These are phyloP conservation scores for Bostrychus sinensis DNA, from an alignment of 2,113 vertebrate genomes.

Conservation along the genomic window DNA sequence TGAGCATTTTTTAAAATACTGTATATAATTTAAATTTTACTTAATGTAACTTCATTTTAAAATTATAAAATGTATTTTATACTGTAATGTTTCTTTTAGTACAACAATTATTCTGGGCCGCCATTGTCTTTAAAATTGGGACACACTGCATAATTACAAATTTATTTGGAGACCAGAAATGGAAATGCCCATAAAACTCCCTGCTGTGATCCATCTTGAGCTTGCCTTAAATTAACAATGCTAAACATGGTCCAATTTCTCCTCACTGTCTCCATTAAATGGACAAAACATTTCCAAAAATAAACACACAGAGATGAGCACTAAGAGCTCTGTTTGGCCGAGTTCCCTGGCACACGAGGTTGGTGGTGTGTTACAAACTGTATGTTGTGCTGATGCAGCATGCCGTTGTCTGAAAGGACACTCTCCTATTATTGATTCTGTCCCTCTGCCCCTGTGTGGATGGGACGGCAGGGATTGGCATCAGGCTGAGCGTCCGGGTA, in stretches of 20 bases:
- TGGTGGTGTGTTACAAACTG: constrained; percentile 13
- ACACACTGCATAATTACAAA: too few relatives aligned
- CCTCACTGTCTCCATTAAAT: not conserved
- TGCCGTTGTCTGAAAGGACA: constrained; percentile 45
- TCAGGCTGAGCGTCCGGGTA: constrained; percentile 67
- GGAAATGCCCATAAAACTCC: too few relatives aligned
- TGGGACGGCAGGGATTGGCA: constrained; percentile 64
- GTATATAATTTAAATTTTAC: too few relatives aligned
- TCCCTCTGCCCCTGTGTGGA: constrained; percentile 51
- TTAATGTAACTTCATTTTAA: too few relatives aligned
- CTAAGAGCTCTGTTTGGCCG: not conserved
- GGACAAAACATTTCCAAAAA: not conserved
- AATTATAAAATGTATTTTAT: too few relatives aligned
- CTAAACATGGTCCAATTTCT: not conserved
- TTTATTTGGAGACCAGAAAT: too few relatives aligned
- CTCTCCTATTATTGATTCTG: constrained; percentile 54
- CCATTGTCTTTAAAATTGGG: too few relatives aligned
- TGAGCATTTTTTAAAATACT: too few relatives aligned
- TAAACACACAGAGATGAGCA: not conserved
- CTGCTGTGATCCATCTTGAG: not conserved
- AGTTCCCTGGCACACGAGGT: not conserved
- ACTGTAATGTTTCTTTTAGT: too few relatives aligned
- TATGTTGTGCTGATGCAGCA: constrained; percentile 42
- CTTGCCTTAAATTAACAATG: not conserved
- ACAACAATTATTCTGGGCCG: too few relatives aligned